Base-by-base conservation (phyloP, 2,113 vertebrate species). In the Actenoides lindsayi region DNA sequence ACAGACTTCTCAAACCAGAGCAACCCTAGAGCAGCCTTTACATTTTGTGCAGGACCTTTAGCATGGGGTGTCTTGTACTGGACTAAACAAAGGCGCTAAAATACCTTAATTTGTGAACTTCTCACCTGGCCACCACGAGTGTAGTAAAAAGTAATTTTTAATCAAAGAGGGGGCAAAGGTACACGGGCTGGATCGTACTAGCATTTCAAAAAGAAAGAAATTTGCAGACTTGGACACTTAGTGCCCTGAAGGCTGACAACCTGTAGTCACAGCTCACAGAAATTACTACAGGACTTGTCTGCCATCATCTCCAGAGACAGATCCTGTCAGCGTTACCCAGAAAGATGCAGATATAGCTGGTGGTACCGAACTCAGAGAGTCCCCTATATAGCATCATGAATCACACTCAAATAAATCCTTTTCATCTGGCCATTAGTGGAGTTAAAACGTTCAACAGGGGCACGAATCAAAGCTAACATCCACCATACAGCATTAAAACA, bases 271-370 rank as follows among this genome's bases (percentile, higher is more conserved):
- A 65, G 60, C 44, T 67, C 46, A 51, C 27, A 74, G 59, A 51
- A 86, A 37, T 44, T 7, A 21, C 67, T 35, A 9, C 8, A 46
- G 28, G 27, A 76, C 17, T 31, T 21, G 13, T 30, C 41, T 59
- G 19, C 33, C 25, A 19, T 17, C 0, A 0, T 24, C 41, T 59
- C 30, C 27, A 50, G 83, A 69, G n/a, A 25, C 10, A 19, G 17
- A 63, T 33, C 16, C 33, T 35, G n/a, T 11, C 74, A 67, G 11
- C 24, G 35, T 16, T 33, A 44, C 13, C 27, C 5, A 1, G 35
- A 62, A 83, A 83, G 41, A 65, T 7, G 48, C 4, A 84, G 87
- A 59, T n/a, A 31, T 7, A 69, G 33, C 42, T 44, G n/a, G 39
- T 59, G 54, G 64, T 44, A 37, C 33, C 37, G 56, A 84, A 53